phyloP scores from a whole-genome alignment of 2,888 invertebrate species.

The Arctia plantaginis region DNA sequence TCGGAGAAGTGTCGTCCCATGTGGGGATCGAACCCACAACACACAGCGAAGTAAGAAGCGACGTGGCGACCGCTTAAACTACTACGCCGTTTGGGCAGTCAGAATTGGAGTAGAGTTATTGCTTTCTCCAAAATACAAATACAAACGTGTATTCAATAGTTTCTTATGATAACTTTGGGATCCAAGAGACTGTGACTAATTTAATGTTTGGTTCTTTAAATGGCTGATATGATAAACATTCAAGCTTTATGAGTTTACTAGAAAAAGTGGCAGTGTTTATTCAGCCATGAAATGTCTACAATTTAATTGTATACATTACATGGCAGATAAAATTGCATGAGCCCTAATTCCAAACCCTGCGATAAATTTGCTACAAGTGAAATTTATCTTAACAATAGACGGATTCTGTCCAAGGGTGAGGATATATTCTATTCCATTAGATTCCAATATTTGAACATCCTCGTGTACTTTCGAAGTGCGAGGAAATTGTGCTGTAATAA shows the following conservation, averaged over 20 bases:
- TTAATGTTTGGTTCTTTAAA: not conserved
- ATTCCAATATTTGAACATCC: constrained; percentile 56
- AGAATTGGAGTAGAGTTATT: not conserved
- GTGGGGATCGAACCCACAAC: no score
- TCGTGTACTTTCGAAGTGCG: constrained; percentile 44
- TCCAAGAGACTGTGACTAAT: not conserved
- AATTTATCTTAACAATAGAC: constrained; percentile 45
- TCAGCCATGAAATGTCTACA: not conserved
- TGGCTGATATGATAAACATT: not conserved
- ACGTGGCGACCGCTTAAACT: no score
- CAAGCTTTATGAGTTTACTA: not conserved
- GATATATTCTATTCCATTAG: constrained; percentile 53
- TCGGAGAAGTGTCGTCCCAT: no score
- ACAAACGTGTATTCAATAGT: not conserved
- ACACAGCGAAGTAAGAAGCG: no score
- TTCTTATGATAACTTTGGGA: not conserved
- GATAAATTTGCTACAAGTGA: constrained; percentile 34
- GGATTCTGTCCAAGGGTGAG: constrained; percentile 33
- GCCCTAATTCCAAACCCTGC: constrained; percentile 13
- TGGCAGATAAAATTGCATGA: constrained; percentile 24
- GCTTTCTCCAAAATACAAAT: not conserved
- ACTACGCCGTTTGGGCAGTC: no score
- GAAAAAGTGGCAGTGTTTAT: not conserved
- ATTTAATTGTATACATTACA: no score
- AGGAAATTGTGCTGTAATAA: constrained; percentile 49